A percentile compares a stretch with the other conserved stretches of the same genome.
Conservation (phyloP, 2,797 vertebrate genomes). For the Aselliscus stoliczkanus region DNA sequence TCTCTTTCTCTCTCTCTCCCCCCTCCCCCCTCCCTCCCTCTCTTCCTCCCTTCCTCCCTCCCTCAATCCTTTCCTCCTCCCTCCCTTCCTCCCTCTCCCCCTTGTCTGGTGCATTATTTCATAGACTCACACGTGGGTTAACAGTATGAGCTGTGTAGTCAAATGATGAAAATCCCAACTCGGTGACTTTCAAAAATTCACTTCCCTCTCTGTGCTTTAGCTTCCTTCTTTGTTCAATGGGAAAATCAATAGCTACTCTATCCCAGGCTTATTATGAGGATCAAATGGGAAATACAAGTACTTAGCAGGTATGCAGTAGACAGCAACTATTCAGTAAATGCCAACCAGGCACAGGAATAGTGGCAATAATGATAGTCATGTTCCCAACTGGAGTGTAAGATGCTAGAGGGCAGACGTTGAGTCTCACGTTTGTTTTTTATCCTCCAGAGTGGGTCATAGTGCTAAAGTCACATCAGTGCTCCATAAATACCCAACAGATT, state of each 20-base stretch:
- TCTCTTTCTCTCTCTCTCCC: too few species aligned
- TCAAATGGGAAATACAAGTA: neutral
- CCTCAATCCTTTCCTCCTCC: too few species aligned
- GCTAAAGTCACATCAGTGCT: neutral
- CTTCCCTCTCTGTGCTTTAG: neutral
- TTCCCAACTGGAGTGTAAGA: neutral
- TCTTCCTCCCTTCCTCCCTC: neutral
- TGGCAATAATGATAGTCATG: neutral
- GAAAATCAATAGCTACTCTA: neutral
- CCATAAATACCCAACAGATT: neutral
- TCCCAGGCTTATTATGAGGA: neutral
- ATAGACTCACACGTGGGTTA: neutral
- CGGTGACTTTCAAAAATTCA: neutral
- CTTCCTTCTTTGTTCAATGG: neutral
- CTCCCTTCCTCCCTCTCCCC: neutral
- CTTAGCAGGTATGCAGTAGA: neutral
- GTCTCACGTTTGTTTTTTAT: neutral
- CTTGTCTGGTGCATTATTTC: neutral
- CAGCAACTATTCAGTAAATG: neutral
- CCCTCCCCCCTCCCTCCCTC: neutral
- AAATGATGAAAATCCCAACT: neutral
- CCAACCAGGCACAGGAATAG: accelerated
- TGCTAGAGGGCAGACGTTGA: neutral
- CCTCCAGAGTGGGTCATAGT: neutral
- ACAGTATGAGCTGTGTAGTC: neutral